A percentile compares a stretch with the other conserved stretches of the same genome.
These are phyloP conservation scores for Acrossocheilus fasciatus DNA, from an alignment of 2,797 vertebrate genomes.

Conservation along the genomic window DNA sequence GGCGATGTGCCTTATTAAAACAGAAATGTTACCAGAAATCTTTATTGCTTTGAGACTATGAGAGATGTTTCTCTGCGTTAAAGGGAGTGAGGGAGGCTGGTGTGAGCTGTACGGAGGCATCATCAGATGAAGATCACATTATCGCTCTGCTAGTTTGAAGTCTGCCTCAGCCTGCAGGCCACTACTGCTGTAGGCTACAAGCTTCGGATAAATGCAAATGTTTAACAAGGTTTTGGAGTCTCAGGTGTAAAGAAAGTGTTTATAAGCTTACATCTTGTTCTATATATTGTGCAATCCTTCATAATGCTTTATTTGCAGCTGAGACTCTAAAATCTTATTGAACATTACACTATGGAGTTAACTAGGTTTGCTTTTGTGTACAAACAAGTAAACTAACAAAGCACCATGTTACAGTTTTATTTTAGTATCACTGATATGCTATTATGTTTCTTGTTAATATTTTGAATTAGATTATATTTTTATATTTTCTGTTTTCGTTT, in stretches of 20 bases:
- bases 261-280: not conserved
- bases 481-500: not conserved
- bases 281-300: conserved; percentile 1
- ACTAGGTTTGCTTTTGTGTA: not conserved
- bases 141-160: not conserved
- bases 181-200: not conserved
- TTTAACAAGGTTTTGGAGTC: conserved; percentile 17
- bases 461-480: not conserved
- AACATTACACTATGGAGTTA: not conserved
- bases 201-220: conserved; percentile 36
- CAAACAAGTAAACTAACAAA: not conserved
- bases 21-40: conserved; percentile 51
- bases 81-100: conserved; percentile 12
- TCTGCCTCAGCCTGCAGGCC: conserved; percentile 4
- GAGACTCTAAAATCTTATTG: not conserved
- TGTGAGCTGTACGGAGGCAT: not conserved
- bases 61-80: conserved; percentile 36
- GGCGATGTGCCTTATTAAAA: conserved; percentile 56
- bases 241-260: conserved; percentile 19
- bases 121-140: conserved; percentile 39
- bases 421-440: not conserved
- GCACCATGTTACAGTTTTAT: not conserved
- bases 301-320: conserved; percentile 7
- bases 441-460: not conserved
- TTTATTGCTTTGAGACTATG: conserved; percentile 61